Percentiles rank a stretch among this genome's conserved stretches.
These are phyloP conservation scores for Drosophila monieri DNA, from an alignment of 2,888 invertebrate genomes.

Conservation along the genomic window DNA sequence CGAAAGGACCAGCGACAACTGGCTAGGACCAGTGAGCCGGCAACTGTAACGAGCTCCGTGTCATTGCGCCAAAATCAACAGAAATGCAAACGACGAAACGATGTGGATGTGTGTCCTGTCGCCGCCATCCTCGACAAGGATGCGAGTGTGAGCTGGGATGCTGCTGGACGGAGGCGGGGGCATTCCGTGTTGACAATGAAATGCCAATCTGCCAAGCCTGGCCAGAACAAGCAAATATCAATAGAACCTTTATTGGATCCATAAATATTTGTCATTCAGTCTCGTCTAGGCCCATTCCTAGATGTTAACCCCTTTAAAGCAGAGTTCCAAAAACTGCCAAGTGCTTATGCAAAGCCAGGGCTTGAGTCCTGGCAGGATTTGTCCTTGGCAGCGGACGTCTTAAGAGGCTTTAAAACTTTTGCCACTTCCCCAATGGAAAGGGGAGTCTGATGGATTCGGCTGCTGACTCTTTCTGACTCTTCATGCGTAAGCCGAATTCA, in stretches of 20 bases:
- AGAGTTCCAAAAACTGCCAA: background rate
- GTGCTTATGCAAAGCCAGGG: slow-evolving; percentile 55
- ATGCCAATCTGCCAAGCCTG: slow-evolving; percentile 58
- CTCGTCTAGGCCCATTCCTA: background rate
- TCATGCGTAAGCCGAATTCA: slow-evolving; percentile 73
- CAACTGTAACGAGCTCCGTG: slow-evolving; percentile 73
- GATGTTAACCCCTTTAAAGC: slow-evolving; percentile 40
- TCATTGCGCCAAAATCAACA: slow-evolving; percentile 75
- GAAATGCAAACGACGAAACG: slow-evolving; percentile 77
- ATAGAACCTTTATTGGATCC: slow-evolving; percentile 75
- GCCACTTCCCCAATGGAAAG: slow-evolving; percentile 7
- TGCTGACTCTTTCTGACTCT: slow-evolving; percentile 57
- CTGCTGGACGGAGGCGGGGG: slow-evolving; percentile 19
- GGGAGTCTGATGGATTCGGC: slow-evolving; percentile 62
- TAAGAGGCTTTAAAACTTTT: slow-evolving; percentile 53
- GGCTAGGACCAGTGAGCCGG: slow-evolving; percentile 18
- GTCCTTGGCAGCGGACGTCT: slow-evolving; percentile 70
- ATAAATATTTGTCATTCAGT: slow-evolving; percentile 62
- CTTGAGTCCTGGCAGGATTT: slow-evolving; percentile 20
- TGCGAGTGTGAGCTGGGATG: slow-evolving; percentile 11
- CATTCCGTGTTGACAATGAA: slow-evolving; percentile 52
- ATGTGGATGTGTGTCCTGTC: slow-evolving; percentile 55
- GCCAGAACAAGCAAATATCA: slow-evolving; percentile 65
- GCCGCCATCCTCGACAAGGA: slow-evolving; percentile 34
- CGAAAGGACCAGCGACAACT: slow-evolving; percentile 3